phyloP scores from a whole-genome alignment of 2,113 vertebrate species.

The Sturnus vulgaris region DNA sequence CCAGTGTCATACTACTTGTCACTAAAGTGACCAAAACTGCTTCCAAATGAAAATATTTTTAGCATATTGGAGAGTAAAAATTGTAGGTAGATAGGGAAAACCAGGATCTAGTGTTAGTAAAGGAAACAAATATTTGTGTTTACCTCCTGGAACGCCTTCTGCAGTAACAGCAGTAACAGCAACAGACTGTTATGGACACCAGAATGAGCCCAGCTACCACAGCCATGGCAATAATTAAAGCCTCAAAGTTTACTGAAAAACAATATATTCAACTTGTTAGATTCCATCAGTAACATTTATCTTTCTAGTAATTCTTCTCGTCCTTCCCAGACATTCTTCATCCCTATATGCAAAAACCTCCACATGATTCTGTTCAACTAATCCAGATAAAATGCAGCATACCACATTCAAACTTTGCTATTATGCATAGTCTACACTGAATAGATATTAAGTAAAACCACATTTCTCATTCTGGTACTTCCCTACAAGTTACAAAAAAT shows the following conservation, averaged over 20 bases:
- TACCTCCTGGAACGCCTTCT: slow-evolving; percentile 68
- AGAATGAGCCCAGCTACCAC: slow-evolving; percentile 75
- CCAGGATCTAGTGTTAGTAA: not conserved
- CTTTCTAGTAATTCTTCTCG: not conserved
- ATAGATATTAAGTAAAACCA: not conserved
- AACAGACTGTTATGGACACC: slow-evolving; percentile 71
- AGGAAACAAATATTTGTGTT: not conserved
- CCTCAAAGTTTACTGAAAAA: slow-evolving; percentile 85
- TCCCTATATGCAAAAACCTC: not conserved
- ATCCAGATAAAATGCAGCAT: not conserved
- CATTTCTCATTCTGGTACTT: not conserved
- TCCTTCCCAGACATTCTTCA: not conserved
- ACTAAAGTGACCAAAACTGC: not conserved
- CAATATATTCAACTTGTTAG: slow-evolving; percentile 17
- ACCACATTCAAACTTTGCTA: not conserved
- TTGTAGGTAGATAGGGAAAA: not conserved
- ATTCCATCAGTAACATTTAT: not conserved
- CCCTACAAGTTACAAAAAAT: not conserved
- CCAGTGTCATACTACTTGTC: not conserved
- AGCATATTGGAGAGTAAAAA: not conserved
- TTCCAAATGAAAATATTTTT: not conserved
- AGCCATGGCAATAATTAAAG: slow-evolving; percentile 80
- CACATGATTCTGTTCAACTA: not conserved
- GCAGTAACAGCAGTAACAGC: slow-evolving; percentile 84
- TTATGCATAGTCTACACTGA: not conserved